Percentiles rank a stretch among this genome's conserved stretches.
Conservation (phyloP, 2,888 invertebrate species). For the Hypomecis atomaria region DNA sequence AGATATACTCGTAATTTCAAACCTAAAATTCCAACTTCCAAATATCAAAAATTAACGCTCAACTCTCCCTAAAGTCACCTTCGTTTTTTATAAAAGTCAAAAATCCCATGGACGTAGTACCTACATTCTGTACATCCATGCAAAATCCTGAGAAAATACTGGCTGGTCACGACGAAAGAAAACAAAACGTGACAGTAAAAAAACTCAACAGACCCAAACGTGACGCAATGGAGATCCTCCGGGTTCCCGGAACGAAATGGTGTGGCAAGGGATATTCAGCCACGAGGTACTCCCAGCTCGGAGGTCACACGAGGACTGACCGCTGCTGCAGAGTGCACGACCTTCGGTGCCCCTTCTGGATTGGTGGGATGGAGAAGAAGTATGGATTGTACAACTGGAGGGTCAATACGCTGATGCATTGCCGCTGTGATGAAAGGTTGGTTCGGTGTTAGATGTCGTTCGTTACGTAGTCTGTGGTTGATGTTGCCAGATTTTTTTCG, state of each 20-base stretch:
- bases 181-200: conserved; percentile 35
- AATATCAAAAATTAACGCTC: too few relatives aligned
- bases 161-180: conserved; percentile 35
- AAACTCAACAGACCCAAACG: conserved; percentile 71
- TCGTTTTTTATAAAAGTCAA: too few relatives aligned
- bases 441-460: conserved; percentile 47
- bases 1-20: too few relatives aligned
- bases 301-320: conserved; percentile 93
- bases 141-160: conserved; percentile 30
- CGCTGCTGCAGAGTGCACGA: conserved; percentile 96
- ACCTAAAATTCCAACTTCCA: too few relatives aligned
- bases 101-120: too few relatives aligned
- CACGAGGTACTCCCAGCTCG: conserved; percentile 91
- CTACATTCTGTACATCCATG: too few relatives aligned
- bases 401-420: conserved; percentile 95
- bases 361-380: conserved; percentile 92
- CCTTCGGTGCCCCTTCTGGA: conserved; percentile 92
- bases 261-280: conserved; percentile 95
- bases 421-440: conserved; percentile 96
- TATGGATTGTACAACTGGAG: conserved; percentile 96
- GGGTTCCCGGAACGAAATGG: conserved; percentile 96
- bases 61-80: too few relatives aligned
- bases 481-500: background rate
- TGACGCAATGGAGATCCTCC: conserved; percentile 86
- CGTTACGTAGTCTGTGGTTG: conserved; percentile 6